Base-by-base conservation (phyloP, 2,888 invertebrate genomes). In the Drosophila ochracea region DNA sequence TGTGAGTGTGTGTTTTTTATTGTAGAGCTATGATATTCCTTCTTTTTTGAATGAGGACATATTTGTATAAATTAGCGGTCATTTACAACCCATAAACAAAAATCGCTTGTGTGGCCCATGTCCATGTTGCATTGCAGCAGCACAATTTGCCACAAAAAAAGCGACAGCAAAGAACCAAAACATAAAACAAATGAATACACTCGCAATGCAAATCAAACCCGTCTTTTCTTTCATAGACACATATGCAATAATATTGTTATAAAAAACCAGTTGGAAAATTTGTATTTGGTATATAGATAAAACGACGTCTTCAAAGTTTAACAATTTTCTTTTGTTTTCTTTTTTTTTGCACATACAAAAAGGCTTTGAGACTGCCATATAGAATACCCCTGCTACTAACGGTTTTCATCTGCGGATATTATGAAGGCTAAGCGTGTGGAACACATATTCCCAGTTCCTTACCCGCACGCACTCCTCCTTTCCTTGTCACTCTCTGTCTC, bases 311-410 rank as follows among this genome's bases (percentile, higher is more conserved):
- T 69, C 59, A 59, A 73, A 73, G 21, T 50, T 74, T 21, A 73
- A 75, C 75, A 73, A 68, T 25, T 60, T 55, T 25, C 19, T 19
- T 25, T 47, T 25, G 25, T 39, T 57, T 31, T 31, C 7, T 31
- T 31, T 31, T 31, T 31, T 31, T 31, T 58, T 41, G 55, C 52
- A 39, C 39, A 61, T 52, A 60, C 55, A 73, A 73, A 73, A 67
- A 33, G 50, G 50, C 59, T 63, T 68, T 57, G 55, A 69, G 54
- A 67, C 76, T 80, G 71, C 59, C 80, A 55, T 58, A 39, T 52
- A 59, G 68, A 72, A 68, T 80, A 80, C 64, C 76, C 71, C 71
- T 68, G 76, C 72, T 72, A 76, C 72, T 76, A 80, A 68, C 49
- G 76, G 61, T 76, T 68, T 55, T 41, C 39, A 55, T 37, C 53